phyloP scores from a whole-genome alignment of 2,797 vertebrate genomes.

The Clarias platycephalus region DNA sequence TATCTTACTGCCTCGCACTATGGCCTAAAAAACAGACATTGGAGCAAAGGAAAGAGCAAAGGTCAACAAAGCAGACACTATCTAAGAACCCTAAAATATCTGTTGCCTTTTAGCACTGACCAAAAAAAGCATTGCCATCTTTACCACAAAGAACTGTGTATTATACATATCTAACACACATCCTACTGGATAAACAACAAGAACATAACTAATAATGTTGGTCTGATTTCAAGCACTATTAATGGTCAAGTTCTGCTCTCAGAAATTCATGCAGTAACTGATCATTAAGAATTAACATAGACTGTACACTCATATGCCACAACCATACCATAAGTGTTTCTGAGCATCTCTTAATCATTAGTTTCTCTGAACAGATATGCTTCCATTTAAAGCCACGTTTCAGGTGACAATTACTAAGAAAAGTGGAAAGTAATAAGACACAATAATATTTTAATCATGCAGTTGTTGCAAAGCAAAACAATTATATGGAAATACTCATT shows the following conservation, averaged over 20 bases:
- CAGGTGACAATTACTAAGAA: background rate
- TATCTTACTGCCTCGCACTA: constrained; percentile 88
- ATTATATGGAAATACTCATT: background rate
- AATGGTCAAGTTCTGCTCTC: background rate
- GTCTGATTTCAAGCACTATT: background rate
- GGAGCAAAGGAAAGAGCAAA: background rate
- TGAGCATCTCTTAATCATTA: background rate
- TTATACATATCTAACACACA: background rate
- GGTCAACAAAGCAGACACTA: constrained; percentile 5
- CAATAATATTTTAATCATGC: background rate
- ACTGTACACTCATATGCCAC: background rate
- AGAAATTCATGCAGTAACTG: background rate
- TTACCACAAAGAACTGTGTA: background rate
- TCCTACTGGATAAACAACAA: background rate
- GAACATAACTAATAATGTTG: background rate
- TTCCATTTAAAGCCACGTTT: background rate
- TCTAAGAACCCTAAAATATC: background rate
- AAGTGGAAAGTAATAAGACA: background rate
- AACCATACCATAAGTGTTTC: background rate
- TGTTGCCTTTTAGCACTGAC: background rate
- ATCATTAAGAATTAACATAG: background rate
- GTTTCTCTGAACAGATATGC: background rate
- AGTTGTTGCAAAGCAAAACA: background rate
- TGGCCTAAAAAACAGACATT: constrained; percentile 71
- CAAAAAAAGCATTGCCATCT: background rate